These are phyloP conservation scores for Ivindomyrus marchei DNA, from an alignment of 2,113 vertebrate species.

Conservation along the genomic window DNA sequence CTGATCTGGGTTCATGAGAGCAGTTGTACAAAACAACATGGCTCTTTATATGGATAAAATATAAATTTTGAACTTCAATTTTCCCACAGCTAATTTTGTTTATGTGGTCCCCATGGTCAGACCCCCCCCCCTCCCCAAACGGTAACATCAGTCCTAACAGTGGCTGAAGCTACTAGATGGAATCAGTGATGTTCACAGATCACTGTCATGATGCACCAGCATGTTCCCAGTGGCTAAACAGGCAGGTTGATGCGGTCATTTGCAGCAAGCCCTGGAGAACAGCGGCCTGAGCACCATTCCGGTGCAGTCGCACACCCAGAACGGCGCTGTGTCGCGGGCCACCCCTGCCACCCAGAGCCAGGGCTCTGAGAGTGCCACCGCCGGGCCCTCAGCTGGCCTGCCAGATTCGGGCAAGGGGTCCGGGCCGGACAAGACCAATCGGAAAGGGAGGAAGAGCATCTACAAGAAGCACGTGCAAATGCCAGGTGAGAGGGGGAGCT, in stretches of 20 bases:
- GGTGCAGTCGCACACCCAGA: slow-evolving; percentile 68
- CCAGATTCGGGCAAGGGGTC: slow-evolving; percentile 56
- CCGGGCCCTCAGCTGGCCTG: slow-evolving; percentile 32
- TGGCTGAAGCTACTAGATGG: not conserved
- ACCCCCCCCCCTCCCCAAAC: not conserved
- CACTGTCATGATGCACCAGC: not conserved
- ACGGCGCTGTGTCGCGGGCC: slow-evolving; percentile 54
- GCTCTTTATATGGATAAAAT: not conserved
- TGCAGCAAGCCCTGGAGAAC: slow-evolving; percentile 97
- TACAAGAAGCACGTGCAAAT: slow-evolving; percentile 88
- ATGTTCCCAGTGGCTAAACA: not conserved
- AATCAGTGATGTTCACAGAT: not conserved
- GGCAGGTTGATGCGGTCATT: slow-evolving; percentile 23
- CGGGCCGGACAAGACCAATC: slow-evolving; percentile 63
- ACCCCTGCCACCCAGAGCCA: slow-evolving; percentile 47
- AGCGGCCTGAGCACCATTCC: slow-evolving; percentile 87
- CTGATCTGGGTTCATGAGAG: not conserved
- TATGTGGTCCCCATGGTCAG: not conserved
- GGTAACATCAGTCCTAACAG: not conserved
- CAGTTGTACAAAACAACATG: not conserved
- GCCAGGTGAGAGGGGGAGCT: slow-evolving; percentile 65
- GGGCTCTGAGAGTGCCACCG: slow-evolving; percentile 30
- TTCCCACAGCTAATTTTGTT: not conserved
- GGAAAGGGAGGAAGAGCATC: slow-evolving; percentile 80
- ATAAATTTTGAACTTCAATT: not conserved